Evolutionary conservation across 2,113 vertebrate species (phyloP).

Genomic region (Stigmatopora argus): DNA sequence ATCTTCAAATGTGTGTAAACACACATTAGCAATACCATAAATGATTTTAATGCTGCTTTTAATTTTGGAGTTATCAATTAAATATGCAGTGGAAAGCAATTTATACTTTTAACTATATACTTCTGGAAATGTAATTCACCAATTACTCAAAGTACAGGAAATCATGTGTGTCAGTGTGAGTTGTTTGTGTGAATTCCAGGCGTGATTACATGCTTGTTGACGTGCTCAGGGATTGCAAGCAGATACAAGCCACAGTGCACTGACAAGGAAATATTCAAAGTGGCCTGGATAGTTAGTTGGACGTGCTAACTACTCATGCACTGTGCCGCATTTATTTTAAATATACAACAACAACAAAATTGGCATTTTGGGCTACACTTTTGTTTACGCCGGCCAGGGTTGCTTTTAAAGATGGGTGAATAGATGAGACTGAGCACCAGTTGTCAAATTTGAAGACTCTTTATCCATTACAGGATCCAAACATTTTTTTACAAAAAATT

Average conservation of each 20-base stretch:
- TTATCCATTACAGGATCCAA: background rate
- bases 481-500: background rate
- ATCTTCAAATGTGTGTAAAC: conserved; percentile 1
- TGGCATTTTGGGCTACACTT: too few relatives aligned
- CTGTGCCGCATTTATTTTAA: too few relatives aligned
- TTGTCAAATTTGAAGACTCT: background rate
- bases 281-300: background rate
- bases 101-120: background rate
- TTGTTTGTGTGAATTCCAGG: conserved; percentile 42
- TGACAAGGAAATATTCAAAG: background rate
- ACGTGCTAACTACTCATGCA: too few relatives aligned
- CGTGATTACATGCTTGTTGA: conserved; percentile 27
- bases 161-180: conserved; percentile 30
- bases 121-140: conserved; percentile 6
- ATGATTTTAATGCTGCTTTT: background rate
- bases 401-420: too few relatives aligned
- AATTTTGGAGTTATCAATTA: background rate
- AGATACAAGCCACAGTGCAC: conserved; percentile 4
- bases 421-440: background rate
- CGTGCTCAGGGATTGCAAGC: conserved; percentile 5
- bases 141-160: conserved; percentile 66
- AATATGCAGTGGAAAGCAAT: background rate
- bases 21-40: conserved; percentile 10
- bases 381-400: too few relatives aligned
- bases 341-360: too few relatives aligned